Percentiles rank a stretch among this genome's conserved stretches.
Evolutionary conservation across 2,113 vertebrate species (phyloP).

Genomic region (Numenius arquata): DNA sequence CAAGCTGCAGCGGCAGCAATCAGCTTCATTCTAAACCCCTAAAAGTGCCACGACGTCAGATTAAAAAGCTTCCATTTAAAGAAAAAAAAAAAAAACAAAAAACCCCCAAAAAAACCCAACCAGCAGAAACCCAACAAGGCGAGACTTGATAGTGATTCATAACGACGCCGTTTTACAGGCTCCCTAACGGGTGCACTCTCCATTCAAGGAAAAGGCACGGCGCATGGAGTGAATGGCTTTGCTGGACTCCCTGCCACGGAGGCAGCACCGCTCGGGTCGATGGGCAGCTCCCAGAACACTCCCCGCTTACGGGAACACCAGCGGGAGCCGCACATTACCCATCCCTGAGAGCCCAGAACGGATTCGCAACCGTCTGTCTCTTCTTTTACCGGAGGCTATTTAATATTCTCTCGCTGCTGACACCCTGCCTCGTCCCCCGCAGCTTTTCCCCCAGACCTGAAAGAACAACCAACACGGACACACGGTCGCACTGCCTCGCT

Average conservation of each 20-base stretch:
- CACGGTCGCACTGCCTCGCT: rapidly evolving
- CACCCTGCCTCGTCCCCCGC: neutral
- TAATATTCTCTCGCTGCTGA: neutral
- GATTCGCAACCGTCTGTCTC: neutral
- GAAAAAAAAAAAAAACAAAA: neutral
- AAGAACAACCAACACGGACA: neutral
- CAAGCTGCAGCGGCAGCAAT: neutral
- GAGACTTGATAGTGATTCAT: neutral
- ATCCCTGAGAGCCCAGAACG: neutral
- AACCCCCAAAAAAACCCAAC: neutral
- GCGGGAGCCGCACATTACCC: neutral
- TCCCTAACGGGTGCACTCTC: neutral
- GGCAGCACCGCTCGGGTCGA: neutral
- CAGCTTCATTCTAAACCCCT: neutral
- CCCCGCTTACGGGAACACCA: rapidly evolving
- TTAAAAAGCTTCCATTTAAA: neutral
- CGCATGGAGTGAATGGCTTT: neutral
- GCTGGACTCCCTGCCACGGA: neutral
- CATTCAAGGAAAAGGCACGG: neutral
- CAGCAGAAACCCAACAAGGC: neutral
- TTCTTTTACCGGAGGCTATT: neutral
- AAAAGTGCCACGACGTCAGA: neutral
- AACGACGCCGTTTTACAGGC: neutral
- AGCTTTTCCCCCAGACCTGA: neutral
- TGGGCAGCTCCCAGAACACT: neutral